Base-by-base conservation (phyloP, 1,140 invertebrate species). In the Bombus impatiens region DNA sequence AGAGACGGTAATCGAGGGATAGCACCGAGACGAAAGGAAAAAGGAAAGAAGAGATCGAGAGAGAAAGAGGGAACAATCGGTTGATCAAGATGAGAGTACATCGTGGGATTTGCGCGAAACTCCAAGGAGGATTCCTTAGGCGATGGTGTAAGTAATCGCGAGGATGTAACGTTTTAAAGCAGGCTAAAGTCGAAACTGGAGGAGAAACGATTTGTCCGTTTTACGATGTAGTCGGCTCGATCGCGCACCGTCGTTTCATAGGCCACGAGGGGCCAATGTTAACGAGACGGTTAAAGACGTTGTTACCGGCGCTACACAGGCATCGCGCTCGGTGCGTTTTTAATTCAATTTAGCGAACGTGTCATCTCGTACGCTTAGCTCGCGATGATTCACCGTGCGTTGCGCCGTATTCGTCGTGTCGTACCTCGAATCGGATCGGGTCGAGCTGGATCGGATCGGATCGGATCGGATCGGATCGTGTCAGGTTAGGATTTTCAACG, bases 131-230 rank as follows among this genome's bases (percentile, higher is more conserved):
- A 87, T 95, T 95, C 80, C 92, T 95, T 40, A 90, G 94, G 67
- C 94, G 94, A 89, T 95, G 94, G 94, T 95, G 94, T 95, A 93
- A 93, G 94, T 95, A 92, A n/a, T 37, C 35, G 25, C 0, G 32
- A 37, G 8, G 9, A 22, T 22, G 22, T 37, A 68, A 68, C 9
- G 6, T 67, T 37, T 22, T 4, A 25, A 25, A 37, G 3, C 35
- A 25, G 35, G 32, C 9, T 25, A 22, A 22, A 35, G 2, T 35
- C 3, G 32, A 67, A 10, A 68, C 3, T 22, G 10, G 22, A 68
- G 1, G 32, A 35, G 32, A 74, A 28, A 15, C 22, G 25, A 13
- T 32, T 32, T n/a, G 28, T 44, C 59, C 59, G 15, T 28, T 40
- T 28, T 40, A 8, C 2, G 10, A 28, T 37, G 10, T 72, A 5